A percentile compares a stretch with the other conserved stretches of the same genome.
phyloP scores from a whole-genome alignment of 2,113 vertebrate genomes.

The Nesospiza acunhae region DNA sequence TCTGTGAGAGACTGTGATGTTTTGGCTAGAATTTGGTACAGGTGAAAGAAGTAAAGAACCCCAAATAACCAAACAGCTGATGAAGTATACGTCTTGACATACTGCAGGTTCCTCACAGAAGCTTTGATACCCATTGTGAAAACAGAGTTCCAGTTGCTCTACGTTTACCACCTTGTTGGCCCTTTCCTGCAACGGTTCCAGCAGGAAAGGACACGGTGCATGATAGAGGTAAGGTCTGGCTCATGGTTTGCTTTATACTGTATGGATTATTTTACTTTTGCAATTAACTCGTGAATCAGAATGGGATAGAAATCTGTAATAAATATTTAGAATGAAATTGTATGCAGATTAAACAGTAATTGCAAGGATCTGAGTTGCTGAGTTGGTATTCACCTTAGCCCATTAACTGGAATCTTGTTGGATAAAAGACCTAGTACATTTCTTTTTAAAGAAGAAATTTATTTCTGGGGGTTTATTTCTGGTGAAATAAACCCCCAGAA shows the following conservation, averaged over 20 bases:
- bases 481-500: background rate
- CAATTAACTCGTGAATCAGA: background rate
- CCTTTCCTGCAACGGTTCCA: slow-evolving; percentile 97
- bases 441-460: background rate
- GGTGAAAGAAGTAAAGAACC: background rate
- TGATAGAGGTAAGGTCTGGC: slow-evolving; percentile 88
- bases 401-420: background rate
- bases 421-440: background rate
- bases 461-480: too few species aligned
- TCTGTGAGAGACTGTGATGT: background rate
- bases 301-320: background rate
- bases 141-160: slow-evolving; percentile 96
- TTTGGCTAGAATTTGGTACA: background rate
- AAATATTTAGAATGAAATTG: background rate
- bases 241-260: background rate
- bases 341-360: background rate
- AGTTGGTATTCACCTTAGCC: background rate
- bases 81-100: background rate
- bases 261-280: background rate
- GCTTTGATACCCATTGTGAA: slow-evolving; percentile 93
- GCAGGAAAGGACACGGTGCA: slow-evolving; percentile 96
- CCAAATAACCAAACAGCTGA: background rate
- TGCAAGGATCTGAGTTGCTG: background rate
- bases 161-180: slow-evolving; percentile 97
- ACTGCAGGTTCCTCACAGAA: slow-evolving; percentile 90